Evolutionary conservation across 2,888 invertebrate genomes (phyloP), one percentile per base, ranked within the genome.

Genomic region (Pediacus dermestoides): DNA sequence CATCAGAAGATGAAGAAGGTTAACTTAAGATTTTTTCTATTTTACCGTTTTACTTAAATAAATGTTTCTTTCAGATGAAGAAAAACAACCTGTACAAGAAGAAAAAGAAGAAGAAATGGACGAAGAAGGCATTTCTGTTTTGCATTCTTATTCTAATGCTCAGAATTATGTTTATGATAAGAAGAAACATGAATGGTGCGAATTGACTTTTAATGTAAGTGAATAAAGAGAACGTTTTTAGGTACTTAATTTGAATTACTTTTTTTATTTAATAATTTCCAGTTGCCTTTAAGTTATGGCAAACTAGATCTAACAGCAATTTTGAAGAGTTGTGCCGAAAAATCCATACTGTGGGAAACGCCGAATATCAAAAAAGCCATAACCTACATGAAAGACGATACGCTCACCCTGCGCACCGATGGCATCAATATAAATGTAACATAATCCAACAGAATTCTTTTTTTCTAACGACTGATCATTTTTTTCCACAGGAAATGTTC

Each of bases 341-440:
- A 78, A 58, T 78, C 86, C 0, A 78, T 93, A 1, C 74, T 97
- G 4, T 82, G 88, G 67, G 82, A 91, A 68, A 80, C 88, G 1
- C 78, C 81, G 1, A 75, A 81, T 25, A 91, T 97, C 41, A 88
- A 81, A 56, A 77, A 88, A 39, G 92, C 93, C 0, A 88, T 96
- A 37, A 82, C 88, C 1, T 85, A 84, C 45, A 75, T 76, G 58
- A 82, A 82, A 55, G 74, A 78, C 31, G 72, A 77, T 11, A 70
- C 56, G 10, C 68, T 83, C 1, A 76, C 81, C 45, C 73, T 99
- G 1, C 89, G 90, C 69, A 97, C 97, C 0, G 97, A 99, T 61
- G 99, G 97, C 2, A 86, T 96, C 32, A 97, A 97, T 62, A 83
- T 97, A 37, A 72, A 80, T 32, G 81, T 80, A 65, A 67, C 67